Evolutionary conservation across 1,140 invertebrate genomes (phyloP).

Genomic region (Drosophila persimilis): DNA sequence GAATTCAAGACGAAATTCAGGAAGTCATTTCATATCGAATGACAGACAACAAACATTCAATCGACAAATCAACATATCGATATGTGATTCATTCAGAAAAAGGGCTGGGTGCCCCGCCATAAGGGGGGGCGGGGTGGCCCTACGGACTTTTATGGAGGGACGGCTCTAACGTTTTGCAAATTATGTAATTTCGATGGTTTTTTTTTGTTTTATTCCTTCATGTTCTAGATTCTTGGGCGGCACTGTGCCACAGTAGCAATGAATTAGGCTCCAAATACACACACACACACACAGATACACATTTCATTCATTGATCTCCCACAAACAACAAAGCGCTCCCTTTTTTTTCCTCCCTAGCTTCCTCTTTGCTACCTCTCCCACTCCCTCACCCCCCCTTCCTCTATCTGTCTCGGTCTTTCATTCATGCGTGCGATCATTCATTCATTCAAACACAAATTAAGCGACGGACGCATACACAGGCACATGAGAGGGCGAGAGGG

Average conservation of each 20-base stretch:
- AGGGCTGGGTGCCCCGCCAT: too few relatives aligned
- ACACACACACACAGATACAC: slow-evolving; percentile 20
- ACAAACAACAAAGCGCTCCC: slow-evolving; percentile 1
- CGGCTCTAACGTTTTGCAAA: too few relatives aligned
- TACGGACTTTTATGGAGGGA: too few relatives aligned
- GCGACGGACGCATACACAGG: background rate
- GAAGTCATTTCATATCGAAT: slow-evolving; percentile 33
- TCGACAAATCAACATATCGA: slow-evolving; percentile 1
- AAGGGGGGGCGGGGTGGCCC: too few relatives aligned
- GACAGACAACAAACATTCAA: slow-evolving; percentile 18
- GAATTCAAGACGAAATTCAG: slow-evolving; percentile 30
- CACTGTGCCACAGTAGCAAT: slow-evolving; percentile 24
- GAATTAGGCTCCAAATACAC: slow-evolving; percentile 40
- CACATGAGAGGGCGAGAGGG: too few relatives aligned
- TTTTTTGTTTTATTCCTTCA: too few relatives aligned
- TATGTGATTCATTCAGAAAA: background rate
- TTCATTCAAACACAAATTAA: slow-evolving; percentile 45
- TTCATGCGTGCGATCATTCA: slow-evolving; percentile 39
- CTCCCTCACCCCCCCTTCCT: background rate
- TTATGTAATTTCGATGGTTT: background rate
- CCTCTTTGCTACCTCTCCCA: background rate
- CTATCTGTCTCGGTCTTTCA: slow-evolving; percentile 16
- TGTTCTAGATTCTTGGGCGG: slow-evolving; percentile 1
- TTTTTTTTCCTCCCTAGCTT: too few relatives aligned
- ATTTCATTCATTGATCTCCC: slow-evolving; percentile 51